Percentiles rank a stretch among this genome's conserved stretches.
These are phyloP conservation scores for Pseudorectes ferrugineus DNA, from an alignment of 2,113 vertebrate genomes.

Conservation along the genomic window DNA sequence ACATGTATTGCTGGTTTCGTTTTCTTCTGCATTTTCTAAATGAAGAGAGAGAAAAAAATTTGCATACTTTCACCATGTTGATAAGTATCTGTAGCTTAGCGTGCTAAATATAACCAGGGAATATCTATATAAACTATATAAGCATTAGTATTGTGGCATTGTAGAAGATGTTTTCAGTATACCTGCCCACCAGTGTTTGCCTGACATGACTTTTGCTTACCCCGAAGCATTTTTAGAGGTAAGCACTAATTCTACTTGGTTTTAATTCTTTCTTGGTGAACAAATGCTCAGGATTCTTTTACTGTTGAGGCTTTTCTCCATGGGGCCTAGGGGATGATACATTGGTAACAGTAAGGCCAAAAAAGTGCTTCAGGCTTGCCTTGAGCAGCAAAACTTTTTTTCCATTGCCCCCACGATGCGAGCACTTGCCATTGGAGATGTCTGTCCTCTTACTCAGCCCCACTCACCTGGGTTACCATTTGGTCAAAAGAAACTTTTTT, in stretches of 20 bases:
- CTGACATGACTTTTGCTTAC: neutral
- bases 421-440: neutral
- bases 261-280: neutral
- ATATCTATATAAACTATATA: neutral
- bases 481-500: neutral
- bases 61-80: neutral
- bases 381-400: neutral
- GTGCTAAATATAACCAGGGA: neutral
- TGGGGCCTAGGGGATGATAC: neutral
- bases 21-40: neutral
- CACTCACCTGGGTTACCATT: neutral
- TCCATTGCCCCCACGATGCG: accelerated
- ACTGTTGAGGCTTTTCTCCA: neutral
- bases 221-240: neutral
- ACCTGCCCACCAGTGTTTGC: neutral
- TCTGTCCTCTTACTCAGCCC: neutral
- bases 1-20: neutral
- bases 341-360: neutral
- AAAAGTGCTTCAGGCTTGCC: neutral
- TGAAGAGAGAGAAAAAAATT: neutral
- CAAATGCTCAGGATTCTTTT: neutral
- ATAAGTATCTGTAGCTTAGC: neutral
- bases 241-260: neutral
- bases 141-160: neutral
- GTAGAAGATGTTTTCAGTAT: neutral